These are phyloP conservation scores for Austrofundulus limnaeus DNA, from an alignment of 2,113 vertebrate genomes.

Conservation along the genomic window DNA sequence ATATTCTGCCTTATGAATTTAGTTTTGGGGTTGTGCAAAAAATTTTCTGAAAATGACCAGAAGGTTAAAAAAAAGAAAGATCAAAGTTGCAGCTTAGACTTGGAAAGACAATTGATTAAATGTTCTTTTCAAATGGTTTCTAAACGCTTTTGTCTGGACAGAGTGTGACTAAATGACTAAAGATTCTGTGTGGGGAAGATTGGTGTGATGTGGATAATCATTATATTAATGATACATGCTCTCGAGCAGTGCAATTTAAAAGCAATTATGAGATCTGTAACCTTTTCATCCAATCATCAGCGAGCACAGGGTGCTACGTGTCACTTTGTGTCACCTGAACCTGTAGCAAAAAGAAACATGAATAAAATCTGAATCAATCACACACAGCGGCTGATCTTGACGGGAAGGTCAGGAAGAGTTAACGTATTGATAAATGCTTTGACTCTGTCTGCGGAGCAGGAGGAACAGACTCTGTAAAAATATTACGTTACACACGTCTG, in stretches of 20 bases:
- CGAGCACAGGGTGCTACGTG: slow-evolving; percentile 47
- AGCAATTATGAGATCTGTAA: slow-evolving; percentile 74
- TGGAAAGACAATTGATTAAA: neutral
- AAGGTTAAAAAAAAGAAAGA: slow-evolving; percentile 9
- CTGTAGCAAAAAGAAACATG: slow-evolving; percentile 62
- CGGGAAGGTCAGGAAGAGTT: slow-evolving; percentile 47
- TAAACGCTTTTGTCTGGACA: slow-evolving; percentile 32
- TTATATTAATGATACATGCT: slow-evolving; percentile 69
- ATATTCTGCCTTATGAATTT: slow-evolving; percentile 18
- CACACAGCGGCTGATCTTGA: slow-evolving; percentile 37
- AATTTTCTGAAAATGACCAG: slow-evolving; percentile 14
- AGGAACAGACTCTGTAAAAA: slow-evolving; percentile 26
- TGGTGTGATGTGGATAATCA: slow-evolving; percentile 66
- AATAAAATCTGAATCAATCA: slow-evolving; percentile 76
- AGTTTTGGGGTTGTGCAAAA: slow-evolving; percentile 8
- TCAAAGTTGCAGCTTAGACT: neutral
- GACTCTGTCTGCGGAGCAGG: slow-evolving; percentile 1
- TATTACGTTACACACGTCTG: slow-evolving; percentile 20
- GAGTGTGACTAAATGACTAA: slow-evolving; percentile 57
- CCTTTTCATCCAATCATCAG: slow-evolving; percentile 74
- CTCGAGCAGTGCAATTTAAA: slow-evolving; percentile 72
- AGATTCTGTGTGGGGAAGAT: slow-evolving; percentile 67
- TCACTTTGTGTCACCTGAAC: slow-evolving; percentile 63
- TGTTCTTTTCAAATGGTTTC: slow-evolving; percentile 4
- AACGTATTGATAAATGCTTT: slow-evolving; percentile 39